Conservation (phyloP, 2,797 vertebrate genomes). For the Gymnopithys bicolor region DNA sequence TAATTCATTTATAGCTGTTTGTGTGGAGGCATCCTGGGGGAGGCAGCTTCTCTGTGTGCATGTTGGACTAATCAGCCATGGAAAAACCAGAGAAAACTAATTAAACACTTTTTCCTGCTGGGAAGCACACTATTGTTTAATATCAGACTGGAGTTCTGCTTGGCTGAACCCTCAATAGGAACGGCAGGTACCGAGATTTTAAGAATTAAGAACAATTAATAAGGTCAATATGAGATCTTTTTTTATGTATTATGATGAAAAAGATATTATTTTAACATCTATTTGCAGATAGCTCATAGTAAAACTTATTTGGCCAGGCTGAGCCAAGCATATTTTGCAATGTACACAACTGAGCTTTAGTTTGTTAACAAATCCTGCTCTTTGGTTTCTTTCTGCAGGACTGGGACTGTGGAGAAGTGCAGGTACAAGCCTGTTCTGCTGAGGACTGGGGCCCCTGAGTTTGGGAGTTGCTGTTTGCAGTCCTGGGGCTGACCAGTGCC, state of each 20-base stretch:
- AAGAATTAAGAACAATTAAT: neutral
- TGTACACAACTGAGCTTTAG: fast-evolving
- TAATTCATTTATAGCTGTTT: neutral
- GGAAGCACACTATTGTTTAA: constrained; percentile 27
- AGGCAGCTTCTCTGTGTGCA: neutral
- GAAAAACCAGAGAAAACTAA: constrained; percentile 13
- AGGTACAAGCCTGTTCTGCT: neutral
- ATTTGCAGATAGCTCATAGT: neutral
- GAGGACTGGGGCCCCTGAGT: fast-evolving
- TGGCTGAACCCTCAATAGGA: neutral
- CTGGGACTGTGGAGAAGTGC: neutral
- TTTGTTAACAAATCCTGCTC: neutral
- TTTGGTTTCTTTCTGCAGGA: neutral
- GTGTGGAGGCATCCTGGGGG: neutral
- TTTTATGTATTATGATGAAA: neutral
- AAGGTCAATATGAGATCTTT: neutral
- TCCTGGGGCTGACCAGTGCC: neutral
- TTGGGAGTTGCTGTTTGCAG: neutral
- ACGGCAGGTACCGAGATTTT: neutral
- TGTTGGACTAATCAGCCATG: neutral
- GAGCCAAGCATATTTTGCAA: neutral
- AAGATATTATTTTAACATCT: neutral
- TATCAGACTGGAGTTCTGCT: neutral
- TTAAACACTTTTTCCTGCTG: neutral
- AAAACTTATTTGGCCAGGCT: neutral